Conservation (phyloP, 2,113 vertebrate species). For the Vulpes ferrilata region DNA sequence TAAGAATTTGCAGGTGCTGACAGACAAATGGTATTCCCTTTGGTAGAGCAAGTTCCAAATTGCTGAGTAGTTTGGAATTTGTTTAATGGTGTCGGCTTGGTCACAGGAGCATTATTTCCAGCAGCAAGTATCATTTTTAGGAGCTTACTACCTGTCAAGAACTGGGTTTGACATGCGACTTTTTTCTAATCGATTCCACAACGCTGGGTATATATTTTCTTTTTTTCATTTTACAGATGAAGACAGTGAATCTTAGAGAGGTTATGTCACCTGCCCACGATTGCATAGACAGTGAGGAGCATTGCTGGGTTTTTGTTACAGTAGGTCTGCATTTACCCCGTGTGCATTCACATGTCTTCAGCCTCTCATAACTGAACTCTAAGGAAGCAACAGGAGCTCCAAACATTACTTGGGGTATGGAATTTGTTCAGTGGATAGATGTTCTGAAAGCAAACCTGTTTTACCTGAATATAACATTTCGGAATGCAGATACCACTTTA, state of each 20-base stretch:
- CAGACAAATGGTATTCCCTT: not conserved
- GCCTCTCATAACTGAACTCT: not conserved
- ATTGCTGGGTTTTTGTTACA: not conserved
- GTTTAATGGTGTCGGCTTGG: not conserved
- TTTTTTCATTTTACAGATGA: not conserved
- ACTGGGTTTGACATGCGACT: not conserved
- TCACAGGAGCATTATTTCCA: not conserved
- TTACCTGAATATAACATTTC: not conserved
- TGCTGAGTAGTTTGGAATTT: not conserved
- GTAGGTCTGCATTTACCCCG: not conserved
- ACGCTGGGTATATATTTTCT: not conserved
- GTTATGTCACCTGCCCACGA: not conserved
- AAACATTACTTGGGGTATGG: not conserved
- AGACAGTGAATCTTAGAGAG: not conserved
- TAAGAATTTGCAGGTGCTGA: not conserved
- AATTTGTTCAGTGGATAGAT: not conserved
- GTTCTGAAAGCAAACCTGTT: not conserved
- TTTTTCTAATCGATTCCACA: slow-evolving; percentile 23
- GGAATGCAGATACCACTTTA: not conserved
- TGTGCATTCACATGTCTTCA: not conserved
- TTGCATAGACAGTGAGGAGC: fast-evolving
- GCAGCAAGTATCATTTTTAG: not conserved
- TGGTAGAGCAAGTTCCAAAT: not conserved
- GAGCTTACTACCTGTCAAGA: not conserved
- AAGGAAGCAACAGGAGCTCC: not conserved